Base-by-base conservation (phyloP, 1,140 invertebrate species). In the Drosophila truncata region DNA sequence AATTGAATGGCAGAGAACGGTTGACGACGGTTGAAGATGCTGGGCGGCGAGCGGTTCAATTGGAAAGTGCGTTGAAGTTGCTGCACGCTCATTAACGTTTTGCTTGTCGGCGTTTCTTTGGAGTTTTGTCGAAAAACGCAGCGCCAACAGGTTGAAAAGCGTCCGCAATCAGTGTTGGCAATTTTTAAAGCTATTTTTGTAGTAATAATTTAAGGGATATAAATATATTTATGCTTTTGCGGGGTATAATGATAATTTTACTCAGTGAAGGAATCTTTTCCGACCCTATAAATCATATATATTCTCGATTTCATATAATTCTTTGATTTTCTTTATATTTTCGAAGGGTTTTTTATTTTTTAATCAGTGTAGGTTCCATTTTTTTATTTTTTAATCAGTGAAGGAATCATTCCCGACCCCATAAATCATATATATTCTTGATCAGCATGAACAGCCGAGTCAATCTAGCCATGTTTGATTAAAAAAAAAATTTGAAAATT, bases 41-140 rank as follows among this genome's bases (percentile, higher is more conserved):
- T 72, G 54, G 52, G 52, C 20, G 14, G 50, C 41, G 46, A 31
- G 65, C 33, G 57, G 78, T 72, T 79, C 64, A 82, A 80, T 86
- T 87, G 66, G 83, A 87, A 87, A 86, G 83, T 73, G 57, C 31
- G 59, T 49, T 81, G 74, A 67, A 31, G 73, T 16, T 46, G 79
- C 60, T 82, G 79, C 71, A 82, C 71, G 79, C 83, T 86, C 80
- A 80, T 86, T 87, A 87, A 76, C 79, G 83, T 86, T 80, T 80
- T 63, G 27, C 62, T 77, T 86, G 76, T 86, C 80, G 83, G 83
- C 79, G 80, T 83, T 87, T 87, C 76, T 86, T 82, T 86, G 33
- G 33, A n/a, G 52, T 37, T 55, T 55, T 37, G 25, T 37, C 33
- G 52, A 37, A 55, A 86, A 86, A 75, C 62, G 63, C 76, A 87